Evolutionary conservation across 2,888 invertebrate species (phyloP).

Genomic region (Bruchidius siliquastri): DNA sequence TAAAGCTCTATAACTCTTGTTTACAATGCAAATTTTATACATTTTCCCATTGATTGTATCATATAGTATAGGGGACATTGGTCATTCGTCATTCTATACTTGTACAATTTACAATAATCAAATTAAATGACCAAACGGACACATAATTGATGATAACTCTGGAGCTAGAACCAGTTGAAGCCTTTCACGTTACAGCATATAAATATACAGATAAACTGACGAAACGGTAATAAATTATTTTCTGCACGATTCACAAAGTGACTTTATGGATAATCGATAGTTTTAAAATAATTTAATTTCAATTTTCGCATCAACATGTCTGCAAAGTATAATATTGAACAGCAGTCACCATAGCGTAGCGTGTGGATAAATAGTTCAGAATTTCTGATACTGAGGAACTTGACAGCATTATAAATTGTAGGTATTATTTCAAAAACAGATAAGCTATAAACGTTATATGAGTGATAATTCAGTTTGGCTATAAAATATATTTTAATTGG

Average conservation of each 20-base stretch:
- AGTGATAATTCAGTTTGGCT: neutral
- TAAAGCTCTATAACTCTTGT: conserved; percentile 35
- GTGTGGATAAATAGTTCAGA: neutral
- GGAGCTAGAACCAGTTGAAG: neutral
- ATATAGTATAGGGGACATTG: conserved; percentile 34
- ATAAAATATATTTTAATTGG: neutral
- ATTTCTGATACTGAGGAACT: neutral
- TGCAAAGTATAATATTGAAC: neutral
- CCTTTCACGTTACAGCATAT: neutral
- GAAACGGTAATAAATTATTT: neutral
- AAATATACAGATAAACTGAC: neutral
- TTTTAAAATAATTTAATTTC: neutral
- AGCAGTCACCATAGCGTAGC: neutral
- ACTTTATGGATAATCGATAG: neutral
- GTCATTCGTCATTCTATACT: conserved; percentile 31
- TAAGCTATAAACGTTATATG: neutral
- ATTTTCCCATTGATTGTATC: conserved; percentile 25
- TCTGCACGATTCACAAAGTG: neutral
- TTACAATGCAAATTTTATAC: conserved; percentile 39
- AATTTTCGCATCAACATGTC: neutral
- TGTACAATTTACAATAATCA: conserved; percentile 17
- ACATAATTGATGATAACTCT: neutral
- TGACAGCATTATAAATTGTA: neutral
- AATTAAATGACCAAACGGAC: conserved; percentile 5
- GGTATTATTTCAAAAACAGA: neutral